Evolutionary conservation across 2,888 invertebrate genomes (phyloP).

Genomic region (Sinotaia quadrata): DNA sequence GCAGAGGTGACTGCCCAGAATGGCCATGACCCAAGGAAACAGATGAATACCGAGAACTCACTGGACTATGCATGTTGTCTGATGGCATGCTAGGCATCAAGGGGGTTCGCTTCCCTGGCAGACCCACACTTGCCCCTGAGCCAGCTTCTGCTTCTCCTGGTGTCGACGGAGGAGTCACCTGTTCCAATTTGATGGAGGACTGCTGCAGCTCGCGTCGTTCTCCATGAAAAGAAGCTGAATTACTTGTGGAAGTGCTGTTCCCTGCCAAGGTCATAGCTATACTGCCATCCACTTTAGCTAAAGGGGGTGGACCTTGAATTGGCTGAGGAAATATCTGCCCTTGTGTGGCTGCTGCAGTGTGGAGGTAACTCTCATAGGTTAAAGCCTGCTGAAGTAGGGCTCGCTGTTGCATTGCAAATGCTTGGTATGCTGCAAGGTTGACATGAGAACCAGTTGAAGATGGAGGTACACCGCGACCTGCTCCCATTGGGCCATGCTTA

Average conservation of each 20-base stretch:
- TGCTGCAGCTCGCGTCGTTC: slow-evolving; percentile 31
- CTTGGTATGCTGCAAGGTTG: slow-evolving; percentile 63
- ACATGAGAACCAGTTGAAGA: slow-evolving; percentile 40
- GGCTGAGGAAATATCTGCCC: slow-evolving; percentile 34
- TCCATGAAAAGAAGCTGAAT: slow-evolving; percentile 33
- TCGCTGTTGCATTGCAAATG: slow-evolving; percentile 61
- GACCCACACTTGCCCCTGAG: slow-evolving; percentile 20
- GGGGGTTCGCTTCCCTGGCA: neutral
- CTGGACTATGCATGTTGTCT: slow-evolving; percentile 18
- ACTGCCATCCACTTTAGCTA: slow-evolving; percentile 7
- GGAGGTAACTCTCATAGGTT: slow-evolving; percentile 62
- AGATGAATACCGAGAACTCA: slow-evolving; percentile 14
- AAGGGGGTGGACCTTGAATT: slow-evolving; percentile 2
- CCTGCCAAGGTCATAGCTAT: slow-evolving; percentile 17
- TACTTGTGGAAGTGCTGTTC: slow-evolving; percentile 25
- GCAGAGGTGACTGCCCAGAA: slow-evolving; percentile 20
- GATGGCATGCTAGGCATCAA: slow-evolving; percentile 20
- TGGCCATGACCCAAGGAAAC: slow-evolving; percentile 16
- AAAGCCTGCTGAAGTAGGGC: slow-evolving; percentile 62
- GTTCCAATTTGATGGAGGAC: slow-evolving; percentile 58
- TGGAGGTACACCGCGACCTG: neutral
- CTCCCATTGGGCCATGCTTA: slow-evolving; percentile 34
- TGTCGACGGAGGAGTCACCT: slow-evolving; percentile 56
- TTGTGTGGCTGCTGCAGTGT: slow-evolving; percentile 47
- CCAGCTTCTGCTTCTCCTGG: slow-evolving; percentile 41